Conservation (phyloP, 2,113 vertebrate genomes). For the Fukomys damarensis region DNA sequence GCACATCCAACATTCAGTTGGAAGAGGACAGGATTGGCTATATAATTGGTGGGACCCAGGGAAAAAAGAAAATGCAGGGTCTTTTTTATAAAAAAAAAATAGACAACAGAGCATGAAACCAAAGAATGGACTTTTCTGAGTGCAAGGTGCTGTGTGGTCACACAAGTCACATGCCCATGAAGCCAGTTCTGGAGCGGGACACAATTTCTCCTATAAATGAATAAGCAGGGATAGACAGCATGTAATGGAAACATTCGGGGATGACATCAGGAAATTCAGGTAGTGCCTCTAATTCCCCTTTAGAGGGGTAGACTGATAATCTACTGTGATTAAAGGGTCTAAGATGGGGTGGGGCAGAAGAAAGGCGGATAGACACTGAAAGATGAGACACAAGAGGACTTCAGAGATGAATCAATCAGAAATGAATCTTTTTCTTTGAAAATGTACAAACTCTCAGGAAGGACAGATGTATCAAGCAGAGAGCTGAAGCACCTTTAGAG, state of each 20-base stretch:
- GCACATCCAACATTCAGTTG: not conserved
- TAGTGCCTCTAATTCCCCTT: not conserved
- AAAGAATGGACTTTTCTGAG: not conserved
- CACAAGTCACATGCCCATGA: not conserved
- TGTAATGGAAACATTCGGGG: not conserved
- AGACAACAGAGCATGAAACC: not conserved
- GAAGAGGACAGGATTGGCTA: not conserved
- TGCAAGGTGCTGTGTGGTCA: accelerated
- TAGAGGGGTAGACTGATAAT: not conserved
- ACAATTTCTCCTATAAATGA: not conserved
- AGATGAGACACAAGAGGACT: not conserved
- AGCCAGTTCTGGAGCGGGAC: not conserved
- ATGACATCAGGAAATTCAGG: not conserved
- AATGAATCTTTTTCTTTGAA: constrained; percentile 33
- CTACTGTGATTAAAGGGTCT: not conserved
- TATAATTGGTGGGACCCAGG: not conserved
- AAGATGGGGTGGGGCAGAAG: not conserved
- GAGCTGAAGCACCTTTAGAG: not conserved
- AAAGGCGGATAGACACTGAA: constrained; percentile 20
- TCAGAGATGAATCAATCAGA: constrained; percentile 31
- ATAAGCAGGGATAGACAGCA: not conserved
- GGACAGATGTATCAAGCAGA: not conserved
- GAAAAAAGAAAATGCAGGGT: not conserved
- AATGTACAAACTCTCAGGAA: not conserved
- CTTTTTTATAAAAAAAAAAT: not conserved